phyloP scores from a whole-genome alignment of 1,140 invertebrate genomes.

The Dreissena rostriformis region DNA sequence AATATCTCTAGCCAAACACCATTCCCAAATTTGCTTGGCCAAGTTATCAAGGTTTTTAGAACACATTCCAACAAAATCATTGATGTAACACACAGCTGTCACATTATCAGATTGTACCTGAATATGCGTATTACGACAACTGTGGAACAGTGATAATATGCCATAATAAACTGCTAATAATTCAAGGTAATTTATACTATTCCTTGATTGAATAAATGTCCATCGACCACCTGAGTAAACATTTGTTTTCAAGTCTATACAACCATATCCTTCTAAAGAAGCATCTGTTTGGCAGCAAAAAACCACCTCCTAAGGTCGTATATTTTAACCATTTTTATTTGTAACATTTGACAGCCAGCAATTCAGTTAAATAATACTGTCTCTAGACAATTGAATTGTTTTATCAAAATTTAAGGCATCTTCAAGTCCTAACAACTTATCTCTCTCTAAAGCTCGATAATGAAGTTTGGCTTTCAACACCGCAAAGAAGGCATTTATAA shows the following conservation, averaged over 20 bases:
- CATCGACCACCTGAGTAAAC: constrained; percentile 11
- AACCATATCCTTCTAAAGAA: constrained; percentile 7
- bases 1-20: constrained; percentile 46
- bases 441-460: constrained; percentile 45
- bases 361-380: constrained; percentile 13
- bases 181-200: constrained; percentile 23
- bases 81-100: constrained; percentile 57
- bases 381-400: constrained; percentile 3
- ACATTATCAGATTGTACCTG: constrained; percentile 52
- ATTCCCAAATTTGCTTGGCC: constrained; percentile 57
- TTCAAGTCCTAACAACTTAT: constrained; percentile 30
- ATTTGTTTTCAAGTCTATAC: background rate
- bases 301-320: background rate
- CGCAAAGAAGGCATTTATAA: constrained; percentile 38
- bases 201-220: background rate
- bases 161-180: constrained; percentile 22
- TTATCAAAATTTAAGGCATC: constrained; percentile 46
- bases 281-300: constrained; percentile 4
- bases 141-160: constrained; percentile 13
- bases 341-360: constrained; percentile 34
- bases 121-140: constrained; percentile 33
- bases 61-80: constrained; percentile 59
- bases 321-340: constrained; percentile 8
- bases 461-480: constrained; percentile 32
- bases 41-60: constrained; percentile 46